Evolutionary conservation across 1,140 invertebrate genomes (phyloP).

Genomic region (Drosophila setifemur): DNA sequence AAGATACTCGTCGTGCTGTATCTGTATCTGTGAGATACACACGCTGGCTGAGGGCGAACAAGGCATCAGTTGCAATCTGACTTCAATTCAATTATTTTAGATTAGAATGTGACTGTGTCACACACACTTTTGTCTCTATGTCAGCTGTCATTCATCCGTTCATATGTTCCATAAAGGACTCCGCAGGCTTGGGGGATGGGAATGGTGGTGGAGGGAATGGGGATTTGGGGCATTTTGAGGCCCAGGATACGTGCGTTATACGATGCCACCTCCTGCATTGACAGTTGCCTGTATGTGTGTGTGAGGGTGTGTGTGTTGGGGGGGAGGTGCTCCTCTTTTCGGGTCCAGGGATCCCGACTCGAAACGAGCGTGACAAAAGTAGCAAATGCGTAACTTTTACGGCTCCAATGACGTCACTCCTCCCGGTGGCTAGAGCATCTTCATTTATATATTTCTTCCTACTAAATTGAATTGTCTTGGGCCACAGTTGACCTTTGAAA

Average conservation of each 20-base stretch:
- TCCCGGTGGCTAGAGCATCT: constrained; percentile 23
- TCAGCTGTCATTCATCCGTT: constrained; percentile 79
- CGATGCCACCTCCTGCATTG: constrained; percentile 51
- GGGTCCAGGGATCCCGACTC: constrained; percentile 39
- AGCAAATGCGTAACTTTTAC: constrained; percentile 32
- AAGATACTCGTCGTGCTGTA: constrained; percentile 8
- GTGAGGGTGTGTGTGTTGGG: too few species aligned
- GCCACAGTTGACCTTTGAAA: constrained; percentile 4
- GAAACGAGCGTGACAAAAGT: constrained; percentile 53
- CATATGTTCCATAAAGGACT: constrained; percentile 60
- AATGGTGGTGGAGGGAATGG: neutral
- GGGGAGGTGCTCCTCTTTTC: constrained; percentile 19
- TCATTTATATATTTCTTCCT: constrained; percentile 5
- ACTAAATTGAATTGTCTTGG: constrained; percentile 29
- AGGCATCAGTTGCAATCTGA: constrained; percentile 80
- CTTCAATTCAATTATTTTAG: constrained; percentile 81
- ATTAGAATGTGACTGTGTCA: constrained; percentile 81
- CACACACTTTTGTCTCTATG: constrained; percentile 76
- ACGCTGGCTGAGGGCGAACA: constrained; percentile 6
- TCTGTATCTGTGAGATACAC: constrained; percentile 42
- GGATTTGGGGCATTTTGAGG: constrained; percentile 20
- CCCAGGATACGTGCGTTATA: constrained; percentile 67
- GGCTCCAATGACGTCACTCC: constrained; percentile 37
- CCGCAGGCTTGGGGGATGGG: constrained; percentile 19
- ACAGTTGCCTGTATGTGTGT: constrained; percentile 10